Evolutionary conservation across 1,140 invertebrate genomes (phyloP).

Genomic region (Liolophura sinensis): DNA sequence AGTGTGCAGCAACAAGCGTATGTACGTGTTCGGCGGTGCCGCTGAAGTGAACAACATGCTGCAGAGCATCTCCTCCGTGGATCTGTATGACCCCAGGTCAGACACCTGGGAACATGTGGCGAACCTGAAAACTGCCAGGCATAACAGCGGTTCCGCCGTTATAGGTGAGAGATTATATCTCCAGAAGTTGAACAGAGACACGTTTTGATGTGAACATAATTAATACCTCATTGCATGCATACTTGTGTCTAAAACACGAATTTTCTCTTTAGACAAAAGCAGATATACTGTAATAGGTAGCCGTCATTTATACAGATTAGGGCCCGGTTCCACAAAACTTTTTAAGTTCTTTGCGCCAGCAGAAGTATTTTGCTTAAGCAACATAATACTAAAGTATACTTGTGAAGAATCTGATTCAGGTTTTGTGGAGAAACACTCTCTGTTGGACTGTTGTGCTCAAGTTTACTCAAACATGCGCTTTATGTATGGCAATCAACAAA

Average conservation of each 20-base stretch:
- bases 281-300: neutral
- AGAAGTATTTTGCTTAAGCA: too few species aligned
- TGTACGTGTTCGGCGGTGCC: conserved; percentile 29
- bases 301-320: neutral
- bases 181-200: too few species aligned
- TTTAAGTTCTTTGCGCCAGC: too few species aligned
- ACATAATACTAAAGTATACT: too few species aligned
- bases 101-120: conserved; percentile 21
- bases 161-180: conserved; percentile 30
- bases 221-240: neutral
- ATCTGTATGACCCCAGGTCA: conserved; percentile 12
- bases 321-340: neutral
- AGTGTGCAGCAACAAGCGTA: conserved; percentile 9
- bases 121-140: conserved; percentile 19
- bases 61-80: conserved; percentile 16
- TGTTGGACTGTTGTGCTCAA: too few species aligned
- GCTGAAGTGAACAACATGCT: conserved; percentile 10
- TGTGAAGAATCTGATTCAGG: too few species aligned
- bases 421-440: too few species aligned
- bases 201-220: neutral
- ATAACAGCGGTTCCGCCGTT: conserved; percentile 22
- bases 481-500: too few species aligned
- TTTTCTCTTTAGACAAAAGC: neutral
- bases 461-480: too few species aligned
- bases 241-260: neutral